These are phyloP conservation scores for Sphecodes monilicornis DNA, from an alignment of 2,888 invertebrate species.

Conservation along the genomic window DNA sequence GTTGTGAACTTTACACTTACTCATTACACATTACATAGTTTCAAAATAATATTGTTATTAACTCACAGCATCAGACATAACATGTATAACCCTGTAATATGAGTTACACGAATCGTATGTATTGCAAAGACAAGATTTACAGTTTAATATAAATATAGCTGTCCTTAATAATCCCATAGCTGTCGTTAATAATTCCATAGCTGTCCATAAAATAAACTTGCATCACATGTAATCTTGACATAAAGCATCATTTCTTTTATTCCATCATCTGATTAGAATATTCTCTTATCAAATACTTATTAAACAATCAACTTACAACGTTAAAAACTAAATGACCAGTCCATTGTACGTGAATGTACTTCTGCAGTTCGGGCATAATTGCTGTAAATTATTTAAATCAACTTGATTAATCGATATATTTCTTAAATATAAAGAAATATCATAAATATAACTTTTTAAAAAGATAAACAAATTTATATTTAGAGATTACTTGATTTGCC, in stretches of 20 bases:
- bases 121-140: not conserved
- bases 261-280: not conserved
- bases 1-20: not conserved
- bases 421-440: not conserved
- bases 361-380: conserved; percentile 45
- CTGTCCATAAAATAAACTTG: not conserved
- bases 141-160: not conserved
- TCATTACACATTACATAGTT: not conserved
- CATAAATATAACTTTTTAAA: not conserved
- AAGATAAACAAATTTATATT: not conserved
- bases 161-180: not conserved
- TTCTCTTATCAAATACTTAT: not conserved
- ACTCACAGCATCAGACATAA: not conserved
- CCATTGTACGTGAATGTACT: not conserved
- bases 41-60: conserved; percentile 17
- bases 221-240: not conserved
- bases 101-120: not conserved
- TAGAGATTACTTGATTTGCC: not conserved
- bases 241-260: not conserved
- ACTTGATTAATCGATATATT: not conserved
- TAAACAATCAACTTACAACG: not conserved
- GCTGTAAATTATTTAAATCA: conserved; percentile 26
- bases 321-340: not conserved
- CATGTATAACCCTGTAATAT: conserved; percentile 34
- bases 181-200: not conserved